Percentiles rank a stretch among this genome's conserved stretches.
phyloP scores from a whole-genome alignment of 2,888 invertebrate species.

The Andrena haemorrhoa region DNA sequence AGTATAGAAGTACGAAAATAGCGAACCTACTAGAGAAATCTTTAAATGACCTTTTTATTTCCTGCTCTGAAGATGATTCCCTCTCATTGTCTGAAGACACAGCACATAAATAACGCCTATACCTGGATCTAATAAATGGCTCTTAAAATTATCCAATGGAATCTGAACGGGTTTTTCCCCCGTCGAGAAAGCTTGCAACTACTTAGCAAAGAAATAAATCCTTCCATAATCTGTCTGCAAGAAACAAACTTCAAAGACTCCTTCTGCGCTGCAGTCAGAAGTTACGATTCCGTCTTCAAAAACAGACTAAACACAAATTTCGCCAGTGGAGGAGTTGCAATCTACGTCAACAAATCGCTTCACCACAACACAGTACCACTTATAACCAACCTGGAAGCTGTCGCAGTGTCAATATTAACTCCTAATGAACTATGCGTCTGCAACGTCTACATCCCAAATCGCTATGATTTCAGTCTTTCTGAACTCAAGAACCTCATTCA shows the following conservation, averaged over 20 bases:
- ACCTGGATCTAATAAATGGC: neutral
- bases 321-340: neutral
- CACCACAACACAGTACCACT: neutral
- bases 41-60: neutral
- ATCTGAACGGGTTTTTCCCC: neutral
- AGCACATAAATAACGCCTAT: rapidly evolving
- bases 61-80: neutral
- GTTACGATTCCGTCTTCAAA: neutral
- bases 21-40: neutral
- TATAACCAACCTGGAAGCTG: neutral
- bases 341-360: neutral
- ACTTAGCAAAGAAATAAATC: neutral
- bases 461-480: neutral
- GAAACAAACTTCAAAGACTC: neutral
- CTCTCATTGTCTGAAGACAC: neutral
- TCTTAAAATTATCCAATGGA: neutral
- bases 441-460: neutral
- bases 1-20: neutral
- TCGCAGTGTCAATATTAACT: neutral
- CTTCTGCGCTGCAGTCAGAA: rapidly evolving
- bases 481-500: neutral
- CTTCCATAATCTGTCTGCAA: neutral
- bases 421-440: neutral
- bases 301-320: neutral
- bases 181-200: neutral